These are phyloP conservation scores for Cromileptes altivelis DNA, from an alignment of 2,113 vertebrate genomes.

Conservation along the genomic window DNA sequence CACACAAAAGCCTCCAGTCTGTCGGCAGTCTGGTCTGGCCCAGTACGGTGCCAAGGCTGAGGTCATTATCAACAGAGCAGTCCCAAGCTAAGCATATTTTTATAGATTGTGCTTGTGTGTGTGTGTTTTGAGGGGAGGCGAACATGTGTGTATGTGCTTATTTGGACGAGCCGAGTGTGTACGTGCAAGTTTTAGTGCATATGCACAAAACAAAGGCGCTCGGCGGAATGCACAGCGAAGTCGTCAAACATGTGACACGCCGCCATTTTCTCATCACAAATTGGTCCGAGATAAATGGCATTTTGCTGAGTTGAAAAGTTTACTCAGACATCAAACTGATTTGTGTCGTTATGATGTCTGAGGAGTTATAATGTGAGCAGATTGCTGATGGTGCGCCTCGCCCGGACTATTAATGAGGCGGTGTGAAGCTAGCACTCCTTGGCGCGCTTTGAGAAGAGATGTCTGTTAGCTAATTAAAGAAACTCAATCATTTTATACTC, in stretches of 20 bases:
- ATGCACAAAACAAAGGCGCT: constrained; percentile 63
- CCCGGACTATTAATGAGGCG: constrained; percentile 57
- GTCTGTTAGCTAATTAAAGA: constrained; percentile 85
- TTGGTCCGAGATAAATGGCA: constrained; percentile 66
- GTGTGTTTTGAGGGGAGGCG: constrained; percentile 48
- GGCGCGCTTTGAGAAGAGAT: constrained; percentile 58
- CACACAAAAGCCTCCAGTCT: constrained; percentile 82
- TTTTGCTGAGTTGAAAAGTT: constrained; percentile 78
- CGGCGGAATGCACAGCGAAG: neutral
- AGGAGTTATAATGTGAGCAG: constrained; percentile 68
- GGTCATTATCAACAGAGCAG: constrained; percentile 83
- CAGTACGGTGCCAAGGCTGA: constrained; percentile 81
- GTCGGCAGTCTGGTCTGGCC: constrained; percentile 82
- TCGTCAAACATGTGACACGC: constrained; percentile 52
- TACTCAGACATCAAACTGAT: constrained; percentile 75
- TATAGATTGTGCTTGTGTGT: constrained; percentile 73
- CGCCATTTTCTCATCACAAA: constrained; percentile 69
- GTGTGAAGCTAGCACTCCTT: constrained; percentile 47
- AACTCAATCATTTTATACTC: constrained; percentile 78
- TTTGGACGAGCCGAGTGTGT: constrained; percentile 14
- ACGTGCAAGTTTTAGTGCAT: constrained; percentile 2
- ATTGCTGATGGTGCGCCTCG: constrained; percentile 76
- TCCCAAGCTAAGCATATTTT: constrained; percentile 82
- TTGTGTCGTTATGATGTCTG: constrained; percentile 75
- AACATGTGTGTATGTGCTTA: constrained; percentile 45